Base-by-base conservation (phyloP, 2,113 vertebrate genomes). In the Antechinus stuartii region DNA sequence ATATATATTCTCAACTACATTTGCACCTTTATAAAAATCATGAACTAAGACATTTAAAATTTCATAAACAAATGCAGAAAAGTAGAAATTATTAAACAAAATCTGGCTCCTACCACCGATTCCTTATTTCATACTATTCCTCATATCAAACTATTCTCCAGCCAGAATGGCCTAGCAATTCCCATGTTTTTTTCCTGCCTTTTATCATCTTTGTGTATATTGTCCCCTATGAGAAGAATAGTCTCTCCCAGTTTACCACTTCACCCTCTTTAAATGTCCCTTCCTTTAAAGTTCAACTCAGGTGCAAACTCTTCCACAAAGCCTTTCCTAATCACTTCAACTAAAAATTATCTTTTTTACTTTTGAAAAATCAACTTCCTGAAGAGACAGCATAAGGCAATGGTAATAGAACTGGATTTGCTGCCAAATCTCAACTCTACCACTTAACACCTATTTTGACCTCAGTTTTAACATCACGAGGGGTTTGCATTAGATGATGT, bases 181-280 rank as follows among this genome's bases (percentile, higher is more conserved):
- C 49, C 27, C 91, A 2, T 14, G 49, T 56, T 54, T 50, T 52
- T 90, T 76, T 91, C 91, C 91, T 76, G 10, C 35, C 26, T 0
- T 7, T 35, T 16, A 57, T 90, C 54, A 53, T 26, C 23, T 2
- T 57, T 30, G 27, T 30, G 10, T 61, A 57, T 52, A 54, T 92
- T 26, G n/a, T 30, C 12, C 46, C 54, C 54, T 92, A 23, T 90
- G 89, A 49, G 89, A 7, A 27, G 61, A 90, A 93, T 30, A 4
- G 61, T 56, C 68, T 61, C 90, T 91, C 89, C 27, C 26, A 61
- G 27, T 61, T 61, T 61, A 61, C n/a, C 9, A 47, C 35, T n/a
- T 61, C 89, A 90, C 42, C 8, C 46, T 56, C 53, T 50, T 50
- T 95, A 95, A 95, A 94, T 96, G 95, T 91, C 96, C 95, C 92